Evolutionary conservation across 2,888 invertebrate genomes (phyloP).

Genomic region (Lasioglossum marginatum): DNA sequence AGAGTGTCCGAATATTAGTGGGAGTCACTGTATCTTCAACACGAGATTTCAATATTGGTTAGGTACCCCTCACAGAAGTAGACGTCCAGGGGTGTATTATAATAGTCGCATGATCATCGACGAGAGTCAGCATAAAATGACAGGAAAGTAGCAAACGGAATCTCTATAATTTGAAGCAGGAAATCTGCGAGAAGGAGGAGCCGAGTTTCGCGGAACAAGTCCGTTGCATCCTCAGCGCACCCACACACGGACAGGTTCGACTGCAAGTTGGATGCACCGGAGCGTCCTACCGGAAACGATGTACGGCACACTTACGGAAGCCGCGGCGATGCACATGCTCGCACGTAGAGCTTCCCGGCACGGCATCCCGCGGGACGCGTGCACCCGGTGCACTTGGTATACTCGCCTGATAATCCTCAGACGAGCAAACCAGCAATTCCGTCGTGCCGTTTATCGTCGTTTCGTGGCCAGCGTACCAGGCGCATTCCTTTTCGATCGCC

Average conservation of each 20-base stretch:
- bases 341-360: constrained; percentile 37
- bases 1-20: too few species aligned
- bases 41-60: too few species aligned
- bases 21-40: too few species aligned
- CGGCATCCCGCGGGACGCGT: constrained; percentile 42
- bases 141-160: too few species aligned
- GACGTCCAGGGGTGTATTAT: background rate
- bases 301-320: constrained; percentile 56
- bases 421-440: constrained; percentile 40
- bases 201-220: constrained; percentile 29
- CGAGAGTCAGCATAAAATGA: background rate
- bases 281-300: constrained; percentile 43
- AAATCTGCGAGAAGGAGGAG: background rate
- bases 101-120: background rate
- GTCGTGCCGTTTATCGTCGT: constrained; percentile 34
- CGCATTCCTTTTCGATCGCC: constrained; percentile 26
- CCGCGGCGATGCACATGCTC: constrained; percentile 36
- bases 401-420: constrained; percentile 38
- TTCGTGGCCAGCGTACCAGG: constrained; percentile 12
- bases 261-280: constrained; percentile 23
- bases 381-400: constrained; percentile 16
- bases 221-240: constrained; percentile 1
- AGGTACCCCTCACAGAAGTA: background rate
- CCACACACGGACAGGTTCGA: background rate
- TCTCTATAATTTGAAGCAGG: constrained; percentile 4